phyloP scores from a whole-genome alignment of 2,113 vertebrate species.

The Xiphophorus maculatus region DNA sequence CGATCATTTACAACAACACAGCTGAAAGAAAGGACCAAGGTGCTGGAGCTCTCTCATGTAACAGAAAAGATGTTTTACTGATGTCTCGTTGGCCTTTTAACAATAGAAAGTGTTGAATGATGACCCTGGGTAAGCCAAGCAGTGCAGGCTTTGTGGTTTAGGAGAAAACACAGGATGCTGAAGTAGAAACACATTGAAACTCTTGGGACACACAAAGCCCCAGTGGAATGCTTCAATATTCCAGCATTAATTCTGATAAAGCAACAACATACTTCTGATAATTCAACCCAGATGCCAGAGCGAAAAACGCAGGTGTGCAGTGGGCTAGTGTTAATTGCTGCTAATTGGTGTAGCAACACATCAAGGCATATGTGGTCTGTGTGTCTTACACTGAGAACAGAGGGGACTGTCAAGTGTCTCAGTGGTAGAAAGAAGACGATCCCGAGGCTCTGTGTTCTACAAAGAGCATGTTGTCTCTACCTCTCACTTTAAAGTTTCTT shows the following conservation, averaged over 20 bases:
- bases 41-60: slow-evolving; percentile 24
- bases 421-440: slow-evolving; percentile 26
- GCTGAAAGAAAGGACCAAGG: slow-evolving; percentile 12
- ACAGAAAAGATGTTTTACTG: slow-evolving; percentile 12
- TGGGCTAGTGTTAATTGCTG: slow-evolving; percentile 82
- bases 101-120: slow-evolving; percentile 24
- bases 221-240: slow-evolving; percentile 39
- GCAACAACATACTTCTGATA: slow-evolving; percentile 66
- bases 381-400: slow-evolving; percentile 42
- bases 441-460: slow-evolving; percentile 18
- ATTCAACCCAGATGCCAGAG: slow-evolving; percentile 70
- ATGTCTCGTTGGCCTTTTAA: slow-evolving; percentile 21
- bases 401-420: slow-evolving; percentile 51
- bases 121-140: slow-evolving; percentile 20
- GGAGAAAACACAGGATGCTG: slow-evolving; percentile 9
- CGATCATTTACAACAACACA: slow-evolving; percentile 68
- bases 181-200: slow-evolving; percentile 24
- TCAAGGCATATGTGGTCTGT: slow-evolving; percentile 60
- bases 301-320: slow-evolving; percentile 76
- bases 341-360: slow-evolving; percentile 81
- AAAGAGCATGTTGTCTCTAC: slow-evolving; percentile 6
- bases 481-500: background rate
- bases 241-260: slow-evolving; percentile 63
- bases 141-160: background rate
- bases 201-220: slow-evolving; percentile 30